Base-by-base conservation (phyloP, 2,888 invertebrate genomes). In the Lutraria lutraria region DNA sequence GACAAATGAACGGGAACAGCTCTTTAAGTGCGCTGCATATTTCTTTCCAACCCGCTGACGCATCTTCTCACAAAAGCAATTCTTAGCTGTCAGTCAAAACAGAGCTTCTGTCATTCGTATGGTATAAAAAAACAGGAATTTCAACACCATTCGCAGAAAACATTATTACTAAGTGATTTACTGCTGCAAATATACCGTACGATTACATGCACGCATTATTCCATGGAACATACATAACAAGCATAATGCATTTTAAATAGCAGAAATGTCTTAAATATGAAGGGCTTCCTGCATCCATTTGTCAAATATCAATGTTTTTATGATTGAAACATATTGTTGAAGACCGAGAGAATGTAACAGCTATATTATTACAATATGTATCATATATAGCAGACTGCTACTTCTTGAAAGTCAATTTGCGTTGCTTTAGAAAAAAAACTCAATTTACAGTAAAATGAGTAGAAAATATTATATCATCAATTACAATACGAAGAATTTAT, bases 1-100 rank as follows among this genome's bases (percentile, higher is more conserved):
- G 21, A 87, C 83, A 87, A 87, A 87, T 87, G 83, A 87, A 6
- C 54, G 60, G 54, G 53, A 60, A 81, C 34, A 15, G n/a, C 31
- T n/a, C n/a, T 31, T 79, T 80, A 53, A 29, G 16, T 19, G 31
- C 16, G 34, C 80, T 81, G 56, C 25, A 63, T 54, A 80, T 79
- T n/a, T 54, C 80, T 85, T 56, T 53, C 43, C 56, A 29, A 25
- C 52, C 43, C 25, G 60, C 34, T 85, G 81, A 85, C 60, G 16
- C 21, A 85, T 85, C 80, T 53, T 29, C 54, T 53, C 76, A 53
- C 52, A 34, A 54, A 84, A 72, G 53, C 54, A 76, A 84, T 84
- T 84, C 84, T n/a, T 53, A 54, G 16, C 21, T 76, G 84, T 84
- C 84, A 84, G 16, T 84, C 84, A 76, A 72, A 76, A 84, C 53